Evolutionary conservation across 2,888 invertebrate genomes (phyloP).

Genomic region (Epinotia nisella): DNA sequence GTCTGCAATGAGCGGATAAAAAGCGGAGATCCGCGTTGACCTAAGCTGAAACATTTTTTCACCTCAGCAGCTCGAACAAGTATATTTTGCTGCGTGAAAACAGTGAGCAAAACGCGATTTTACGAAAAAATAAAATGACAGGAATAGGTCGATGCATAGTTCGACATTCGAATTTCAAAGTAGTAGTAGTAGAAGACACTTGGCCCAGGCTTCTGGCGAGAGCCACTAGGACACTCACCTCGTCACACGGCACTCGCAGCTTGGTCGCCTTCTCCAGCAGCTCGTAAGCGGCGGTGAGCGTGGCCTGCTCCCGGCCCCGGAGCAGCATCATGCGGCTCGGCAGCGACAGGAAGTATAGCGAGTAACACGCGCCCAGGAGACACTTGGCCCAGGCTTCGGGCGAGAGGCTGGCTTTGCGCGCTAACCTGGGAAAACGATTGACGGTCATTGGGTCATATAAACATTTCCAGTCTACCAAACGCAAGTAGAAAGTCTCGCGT

Average conservation of each 20-base stretch:
- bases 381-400: conserved; percentile 98
- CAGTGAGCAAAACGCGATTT: too few species aligned
- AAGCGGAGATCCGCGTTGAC: too few species aligned
- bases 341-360: conserved; percentile 97
- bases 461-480: not conserved
- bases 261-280: conserved; percentile 94
- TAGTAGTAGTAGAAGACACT: too few species aligned
- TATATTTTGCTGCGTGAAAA: too few species aligned
- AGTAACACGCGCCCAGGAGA: conserved; percentile 93
- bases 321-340: conserved; percentile 92
- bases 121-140: too few species aligned
- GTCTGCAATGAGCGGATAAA: too few species aligned
- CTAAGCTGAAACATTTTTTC: too few species aligned
- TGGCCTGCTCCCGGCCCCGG: conserved; percentile 90
- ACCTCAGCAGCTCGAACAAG: too few species aligned
- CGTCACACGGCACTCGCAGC: conserved; percentile 94
- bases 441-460: conserved; percentile 81
- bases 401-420: conserved; percentile 84
- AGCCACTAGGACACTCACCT: conserved; percentile 81
- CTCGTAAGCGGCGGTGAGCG: conserved; percentile 92
- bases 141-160: too few species aligned
- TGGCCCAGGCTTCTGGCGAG: conserved; percentile 96
- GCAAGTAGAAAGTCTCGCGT: too few species aligned
- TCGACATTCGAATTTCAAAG: too few species aligned
- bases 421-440: conserved; percentile 69